phyloP scores from a whole-genome alignment of 2,888 invertebrate genomes.

The Clusia tigrina region DNA sequence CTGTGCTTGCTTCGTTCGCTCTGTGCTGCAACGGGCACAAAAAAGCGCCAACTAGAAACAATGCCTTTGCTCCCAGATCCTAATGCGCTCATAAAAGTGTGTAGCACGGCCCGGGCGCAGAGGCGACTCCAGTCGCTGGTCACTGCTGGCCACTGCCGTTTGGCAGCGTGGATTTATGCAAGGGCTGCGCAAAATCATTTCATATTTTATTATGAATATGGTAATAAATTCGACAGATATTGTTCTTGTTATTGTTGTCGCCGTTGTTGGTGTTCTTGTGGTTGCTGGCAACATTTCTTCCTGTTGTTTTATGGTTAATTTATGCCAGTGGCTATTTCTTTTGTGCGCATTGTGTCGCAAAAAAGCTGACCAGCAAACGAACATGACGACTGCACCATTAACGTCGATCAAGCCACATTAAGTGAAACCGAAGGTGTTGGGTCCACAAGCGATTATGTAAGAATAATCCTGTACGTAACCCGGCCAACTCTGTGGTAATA shows the following conservation, averaged over 20 bases:
- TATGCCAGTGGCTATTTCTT: not conserved
- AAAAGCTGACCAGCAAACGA: not conserved
- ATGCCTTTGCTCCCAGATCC: conserved; percentile 25
- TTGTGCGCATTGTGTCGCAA: not conserved
- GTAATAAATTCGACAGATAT: conserved; percentile 52
- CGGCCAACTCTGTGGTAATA: too few species aligned
- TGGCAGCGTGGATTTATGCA: conserved; percentile 55
- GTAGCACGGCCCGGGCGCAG: too few species aligned
- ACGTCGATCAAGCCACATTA: too few species aligned
- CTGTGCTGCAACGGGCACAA: not conserved
- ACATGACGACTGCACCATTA: too few species aligned
- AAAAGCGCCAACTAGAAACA: not conserved
- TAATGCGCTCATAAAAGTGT: conserved; percentile 37
- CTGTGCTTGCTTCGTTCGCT: not conserved
- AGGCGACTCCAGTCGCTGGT: too few species aligned
- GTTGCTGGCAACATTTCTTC: not conserved
- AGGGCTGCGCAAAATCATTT: conserved; percentile 44
- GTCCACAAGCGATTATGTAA: too few species aligned
- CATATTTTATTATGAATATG: conserved; percentile 59
- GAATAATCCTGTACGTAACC: too few species aligned
- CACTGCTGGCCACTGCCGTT: too few species aligned
- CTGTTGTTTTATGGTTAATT: not conserved
- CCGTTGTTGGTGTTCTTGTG: not conserved
- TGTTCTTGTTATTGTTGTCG: conserved; percentile 44
- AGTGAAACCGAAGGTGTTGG: too few species aligned